A percentile compares a stretch with the other conserved stretches of the same genome.
phyloP scores from a whole-genome alignment of 2,888 invertebrate genomes.

The Kuschelorhynchus macadamiae region DNA sequence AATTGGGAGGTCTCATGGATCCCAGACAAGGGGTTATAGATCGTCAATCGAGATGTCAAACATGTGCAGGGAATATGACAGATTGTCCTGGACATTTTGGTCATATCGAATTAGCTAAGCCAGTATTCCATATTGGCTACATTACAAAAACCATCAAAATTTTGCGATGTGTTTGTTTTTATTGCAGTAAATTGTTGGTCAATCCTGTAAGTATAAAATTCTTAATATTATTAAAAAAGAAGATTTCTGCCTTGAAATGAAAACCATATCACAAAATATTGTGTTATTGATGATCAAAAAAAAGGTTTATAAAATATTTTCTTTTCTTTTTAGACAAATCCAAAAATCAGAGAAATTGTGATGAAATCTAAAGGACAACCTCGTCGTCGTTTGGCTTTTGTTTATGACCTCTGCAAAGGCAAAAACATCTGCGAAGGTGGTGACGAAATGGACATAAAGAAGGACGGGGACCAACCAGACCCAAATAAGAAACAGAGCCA shows the following conservation, averaged over 20 bases:
- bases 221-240: too few species aligned
- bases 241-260: too few species aligned
- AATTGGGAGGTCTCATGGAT: conserved; percentile 98
- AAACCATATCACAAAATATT: too few species aligned
- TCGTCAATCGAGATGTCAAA: conserved; percentile 92
- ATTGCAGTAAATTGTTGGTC: conserved; percentile 96
- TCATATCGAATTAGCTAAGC: conserved; percentile 97
- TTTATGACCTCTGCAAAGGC: conserved; percentile 98
- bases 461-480: conserved; percentile 69
- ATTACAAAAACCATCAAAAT: conserved; percentile 97
- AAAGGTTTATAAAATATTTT: too few species aligned
- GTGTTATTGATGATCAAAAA: too few species aligned
- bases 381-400: conserved; percentile 92
- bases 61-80: conserved; percentile 97
- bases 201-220: conserved; percentile 89
- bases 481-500: conserved; percentile 78
- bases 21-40: conserved; percentile 99
- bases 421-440: conserved; percentile 99
- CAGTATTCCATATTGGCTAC: conserved; percentile 98
- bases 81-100: conserved; percentile 99
- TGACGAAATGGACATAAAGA: conserved; percentile 95
- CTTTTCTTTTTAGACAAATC: conserved; percentile 78
- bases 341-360: conserved; percentile 94
- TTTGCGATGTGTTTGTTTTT: conserved; percentile 98
- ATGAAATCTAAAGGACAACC: conserved; percentile 97